Base-by-base conservation (phyloP, 2,797 vertebrate genomes). In the Coregonus ussuriensis region DNA sequence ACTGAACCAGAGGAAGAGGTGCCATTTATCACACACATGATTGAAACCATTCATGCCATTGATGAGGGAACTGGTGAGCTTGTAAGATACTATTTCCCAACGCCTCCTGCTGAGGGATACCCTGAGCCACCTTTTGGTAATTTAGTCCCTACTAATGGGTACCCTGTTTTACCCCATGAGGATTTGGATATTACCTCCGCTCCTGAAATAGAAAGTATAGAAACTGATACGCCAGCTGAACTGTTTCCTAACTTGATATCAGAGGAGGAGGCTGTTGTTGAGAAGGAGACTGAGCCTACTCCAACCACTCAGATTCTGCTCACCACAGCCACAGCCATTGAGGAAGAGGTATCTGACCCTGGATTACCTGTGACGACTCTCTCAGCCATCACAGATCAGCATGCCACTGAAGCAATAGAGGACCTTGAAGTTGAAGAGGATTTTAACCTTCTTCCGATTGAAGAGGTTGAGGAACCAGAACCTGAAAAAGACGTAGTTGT, bases 11-110 rank as follows among this genome's bases (percentile, higher is more conserved):
- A 47, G 41, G 41, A 85, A 21, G 74, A 85, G 63, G 35, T 79
- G 14, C 81, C 85, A 0, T 86, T 93, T 82, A 92, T 94, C 59
- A 88, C 89, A 13, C 91, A 94, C 5, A 75, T 89, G 82, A 86
- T 93, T 65, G 84, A 94, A 84, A 94, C 88, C 74, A 89, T 93
- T 72, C 83, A 86, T 83, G 54, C 88, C 74, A 89, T 93, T 74
- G 81, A 86, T 84, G 53, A 84, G 1, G 87, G 89, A 85, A 93
- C 86, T 0, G 89, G 87, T 0, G 88, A 94, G 82, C 93, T 93
- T 14, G 86, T 91, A 76, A 90, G 82, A 65, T 81, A 89, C 77
- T 88, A 87, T 72, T 69, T 87, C 37, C 86, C 84, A 1, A 87
- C 83, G 6, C 52, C 85, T 52, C 78, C 87, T 11, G 72, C 21